These are phyloP conservation scores for Baccha elongata DNA, from an alignment of 2,888 invertebrate species.

Conservation along the genomic window DNA sequence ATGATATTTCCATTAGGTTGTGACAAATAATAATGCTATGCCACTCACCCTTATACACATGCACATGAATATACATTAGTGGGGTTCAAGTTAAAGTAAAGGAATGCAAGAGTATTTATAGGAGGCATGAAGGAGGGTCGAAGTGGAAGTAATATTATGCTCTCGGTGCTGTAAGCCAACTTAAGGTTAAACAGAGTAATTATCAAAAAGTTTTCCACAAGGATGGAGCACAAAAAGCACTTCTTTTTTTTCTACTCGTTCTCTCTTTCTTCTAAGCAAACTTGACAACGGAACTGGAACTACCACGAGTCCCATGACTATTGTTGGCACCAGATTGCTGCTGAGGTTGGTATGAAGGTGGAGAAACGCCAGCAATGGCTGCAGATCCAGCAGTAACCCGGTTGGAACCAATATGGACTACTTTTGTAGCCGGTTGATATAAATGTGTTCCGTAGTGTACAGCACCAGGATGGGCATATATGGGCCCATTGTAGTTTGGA, in stretches of 20 bases:
- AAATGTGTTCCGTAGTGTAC: constrained; percentile 80
- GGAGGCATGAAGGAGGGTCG: neutral
- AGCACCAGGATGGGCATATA: constrained; percentile 78
- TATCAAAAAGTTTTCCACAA: constrained; percentile 65
- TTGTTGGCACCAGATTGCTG: constrained; percentile 40
- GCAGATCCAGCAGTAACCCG: constrained; percentile 61
- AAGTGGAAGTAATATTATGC: neutral
- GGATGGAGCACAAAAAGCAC: constrained; percentile 47
- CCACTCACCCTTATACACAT: constrained; percentile 6
- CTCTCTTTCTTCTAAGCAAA: constrained; percentile 31
- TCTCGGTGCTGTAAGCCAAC: constrained; percentile 20
- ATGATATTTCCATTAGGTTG: constrained; percentile 60
- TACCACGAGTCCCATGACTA: constrained; percentile 21
- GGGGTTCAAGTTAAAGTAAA: constrained; percentile 39
- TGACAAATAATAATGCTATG: constrained; percentile 60
- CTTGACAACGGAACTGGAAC: constrained; percentile 41
- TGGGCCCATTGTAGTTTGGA: constrained; percentile 72
- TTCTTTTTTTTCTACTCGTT: neutral
- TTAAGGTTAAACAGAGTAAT: constrained; percentile 57
- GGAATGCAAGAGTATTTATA: constrained; percentile 4
- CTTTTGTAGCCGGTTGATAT: constrained; percentile 77
- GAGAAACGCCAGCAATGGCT: constrained; percentile 47
- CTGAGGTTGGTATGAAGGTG: constrained; percentile 44
- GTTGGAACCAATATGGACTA: constrained; percentile 57
- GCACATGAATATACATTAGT: neutral